Evolutionary conservation across 2,113 vertebrate species (phyloP), one percentile per base, ranked within the genome.

Genomic region (Seriola quinqueradiata): DNA sequence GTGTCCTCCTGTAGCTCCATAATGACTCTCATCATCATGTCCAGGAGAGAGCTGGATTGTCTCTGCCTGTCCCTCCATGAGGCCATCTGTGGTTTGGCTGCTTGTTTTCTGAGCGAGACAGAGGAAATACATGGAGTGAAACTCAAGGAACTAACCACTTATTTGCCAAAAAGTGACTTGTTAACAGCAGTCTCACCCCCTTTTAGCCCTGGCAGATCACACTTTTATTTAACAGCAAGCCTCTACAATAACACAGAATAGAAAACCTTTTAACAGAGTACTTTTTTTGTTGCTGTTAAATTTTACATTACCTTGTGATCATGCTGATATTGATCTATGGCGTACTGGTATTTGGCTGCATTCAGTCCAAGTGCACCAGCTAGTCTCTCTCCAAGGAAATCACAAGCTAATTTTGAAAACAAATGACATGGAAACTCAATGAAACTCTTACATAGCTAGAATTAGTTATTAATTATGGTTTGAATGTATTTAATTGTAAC

Each of bases 281-380:
- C 4, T 25, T 40, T 64, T 36, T 36, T 61, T 13, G 28, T 7
- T 13, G 14, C 25, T 13, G 3, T 9, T 52, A 1, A 7, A 3
- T 14, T 38, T 36, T 1, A 52, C 28, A 5, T 71, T 89, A 92
- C 91, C 90, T 90, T 77, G 60, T 80, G 81, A 32, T 86, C 63
- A 5, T 70, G 84, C 0, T 90, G 65, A 60, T 93, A 85, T 70
- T 93, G 92, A 32, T 96, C 91, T 59, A 94, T 80, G 40, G 94
- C 87, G 4, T 94, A 95, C 79, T 96, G 95, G 82, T 96, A 95
- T 86, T 96, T 96, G 54, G 95, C 89, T 75, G 91, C 63, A 4
- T 78, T 93, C 32, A 97, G 90, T 79, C 96, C 95, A 42, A 96
- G 92, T 3, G 92, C 73, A 19, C 36, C 63, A 50, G 95, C 93